phyloP scores from a whole-genome alignment of 2,888 invertebrate species.

The Therioaphis trifolii region DNA sequence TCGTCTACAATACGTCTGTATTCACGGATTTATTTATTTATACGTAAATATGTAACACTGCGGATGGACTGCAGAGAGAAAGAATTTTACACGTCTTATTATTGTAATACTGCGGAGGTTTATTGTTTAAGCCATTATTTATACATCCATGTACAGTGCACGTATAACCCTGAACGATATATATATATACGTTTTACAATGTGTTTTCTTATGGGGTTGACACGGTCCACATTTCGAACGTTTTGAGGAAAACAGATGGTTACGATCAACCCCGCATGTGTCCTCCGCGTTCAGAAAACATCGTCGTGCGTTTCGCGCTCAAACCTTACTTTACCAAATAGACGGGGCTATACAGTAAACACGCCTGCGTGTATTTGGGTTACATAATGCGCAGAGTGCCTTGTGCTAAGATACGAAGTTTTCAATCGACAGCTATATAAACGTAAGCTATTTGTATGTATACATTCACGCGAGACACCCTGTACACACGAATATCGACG shows the following conservation, averaged over 20 bases:
- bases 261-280: conserved; percentile 36
- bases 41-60: not conserved
- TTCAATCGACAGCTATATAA: too few species aligned
- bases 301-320: not conserved
- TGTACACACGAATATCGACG: too few species aligned
- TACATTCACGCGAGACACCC: too few species aligned
- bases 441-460: too few species aligned
- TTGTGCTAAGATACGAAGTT: too few species aligned
- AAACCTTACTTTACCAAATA: not conserved
- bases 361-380: too few species aligned
- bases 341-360: too few species aligned
- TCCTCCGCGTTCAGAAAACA: conserved; percentile 23
- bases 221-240: conserved; percentile 48
- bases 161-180: not conserved
- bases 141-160: not conserved
- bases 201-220: conserved; percentile 53
- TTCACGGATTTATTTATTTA: not conserved
- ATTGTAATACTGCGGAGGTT: not conserved
- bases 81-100: not conserved
- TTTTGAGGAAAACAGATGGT: conserved; percentile 49
- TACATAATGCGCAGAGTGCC: too few species aligned
- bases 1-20: too few species aligned
- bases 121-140: not conserved
- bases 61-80: too few species aligned
- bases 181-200: conserved; percentile 12